Evolutionary conservation across 64 coral and sea anemone species (phyloP).

Genomic region (Hydrozoanthus tunicans): DNA sequence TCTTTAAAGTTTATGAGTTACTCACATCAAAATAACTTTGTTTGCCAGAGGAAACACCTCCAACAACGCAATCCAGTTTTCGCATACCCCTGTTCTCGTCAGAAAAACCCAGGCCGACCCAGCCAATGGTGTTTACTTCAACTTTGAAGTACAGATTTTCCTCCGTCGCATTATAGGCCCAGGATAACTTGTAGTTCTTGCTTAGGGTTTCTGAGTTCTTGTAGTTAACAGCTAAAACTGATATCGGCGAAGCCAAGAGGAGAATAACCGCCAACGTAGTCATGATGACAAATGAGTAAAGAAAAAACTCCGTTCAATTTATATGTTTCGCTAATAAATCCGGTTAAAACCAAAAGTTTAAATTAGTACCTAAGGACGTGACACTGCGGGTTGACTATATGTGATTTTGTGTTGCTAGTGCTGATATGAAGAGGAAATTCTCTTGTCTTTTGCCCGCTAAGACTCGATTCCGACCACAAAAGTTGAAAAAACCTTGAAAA

Average conservation of each 20-base stretch:
- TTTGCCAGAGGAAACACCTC: background rate
- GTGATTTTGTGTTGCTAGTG: too few species aligned
- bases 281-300: too few species aligned
- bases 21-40: background rate
- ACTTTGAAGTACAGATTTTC: background rate
- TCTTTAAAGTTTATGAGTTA: background rate
- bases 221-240: background rate
- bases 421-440: too few species aligned
- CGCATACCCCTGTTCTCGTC: background rate
- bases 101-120: slow-evolving; percentile 22
- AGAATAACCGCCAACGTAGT: background rate
- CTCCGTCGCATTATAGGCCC: background rate
- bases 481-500: too few species aligned
- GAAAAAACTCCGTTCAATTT: too few species aligned
- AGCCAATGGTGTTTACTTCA: background rate
- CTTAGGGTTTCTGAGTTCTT: background rate
- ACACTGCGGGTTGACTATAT: too few species aligned
- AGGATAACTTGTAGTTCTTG: background rate
- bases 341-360: too few species aligned
- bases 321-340: too few species aligned
- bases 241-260: background rate
- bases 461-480: too few species aligned
- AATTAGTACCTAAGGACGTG: too few species aligned
- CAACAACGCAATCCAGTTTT: slow-evolving; percentile 1
- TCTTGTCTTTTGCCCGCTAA: too few species aligned